A percentile compares a stretch with the other conserved stretches of the same genome.
phyloP scores from a whole-genome alignment of 1,140 invertebrate species.

The Megalonaias nervosa region DNA sequence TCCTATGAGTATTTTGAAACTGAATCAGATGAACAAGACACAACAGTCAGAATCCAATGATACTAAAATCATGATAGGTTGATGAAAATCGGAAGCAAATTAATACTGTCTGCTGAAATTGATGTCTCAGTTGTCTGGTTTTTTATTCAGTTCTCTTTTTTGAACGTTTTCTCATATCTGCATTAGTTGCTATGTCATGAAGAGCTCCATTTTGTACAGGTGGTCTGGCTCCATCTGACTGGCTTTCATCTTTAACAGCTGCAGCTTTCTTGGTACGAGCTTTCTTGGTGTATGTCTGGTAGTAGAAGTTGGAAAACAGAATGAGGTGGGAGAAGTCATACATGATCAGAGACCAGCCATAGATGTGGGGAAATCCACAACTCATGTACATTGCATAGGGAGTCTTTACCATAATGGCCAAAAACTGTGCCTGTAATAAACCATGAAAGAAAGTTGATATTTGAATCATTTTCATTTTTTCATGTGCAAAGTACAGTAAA shows the following conservation, averaged over 20 bases:
- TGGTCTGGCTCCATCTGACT: conserved; percentile 10
- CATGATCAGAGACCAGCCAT: conserved; percentile 62
- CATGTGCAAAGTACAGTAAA: too few species aligned
- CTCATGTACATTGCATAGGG: conserved; percentile 46
- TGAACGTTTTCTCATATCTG: background rate
- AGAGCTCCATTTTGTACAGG: conserved; percentile 4
- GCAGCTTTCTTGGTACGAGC: conserved; percentile 23
- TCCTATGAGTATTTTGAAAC: too few species aligned
- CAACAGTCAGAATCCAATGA: too few species aligned
- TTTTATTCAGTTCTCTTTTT: conserved; percentile 1
- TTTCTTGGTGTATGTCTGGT: conserved; percentile 51
- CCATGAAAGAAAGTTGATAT: background rate
- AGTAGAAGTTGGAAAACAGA: conserved; percentile 53
- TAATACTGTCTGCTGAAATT: too few species aligned
- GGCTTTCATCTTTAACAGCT: conserved; percentile 12
- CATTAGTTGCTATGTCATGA: background rate
- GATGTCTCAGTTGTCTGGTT: too few species aligned
- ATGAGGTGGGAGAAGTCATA: conserved; percentile 70
- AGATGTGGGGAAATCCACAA: conserved; percentile 70
- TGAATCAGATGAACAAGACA: too few species aligned
- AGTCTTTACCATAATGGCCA: conserved; percentile 43
- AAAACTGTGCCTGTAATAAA: conserved; percentile 52
- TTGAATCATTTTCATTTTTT: background rate
- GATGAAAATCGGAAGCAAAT: too few species aligned
- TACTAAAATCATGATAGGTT: too few species aligned